These are phyloP conservation scores for Brachionus rotundiformis DNA, from an alignment of 1,140 invertebrate species.

Conservation along the genomic window DNA sequence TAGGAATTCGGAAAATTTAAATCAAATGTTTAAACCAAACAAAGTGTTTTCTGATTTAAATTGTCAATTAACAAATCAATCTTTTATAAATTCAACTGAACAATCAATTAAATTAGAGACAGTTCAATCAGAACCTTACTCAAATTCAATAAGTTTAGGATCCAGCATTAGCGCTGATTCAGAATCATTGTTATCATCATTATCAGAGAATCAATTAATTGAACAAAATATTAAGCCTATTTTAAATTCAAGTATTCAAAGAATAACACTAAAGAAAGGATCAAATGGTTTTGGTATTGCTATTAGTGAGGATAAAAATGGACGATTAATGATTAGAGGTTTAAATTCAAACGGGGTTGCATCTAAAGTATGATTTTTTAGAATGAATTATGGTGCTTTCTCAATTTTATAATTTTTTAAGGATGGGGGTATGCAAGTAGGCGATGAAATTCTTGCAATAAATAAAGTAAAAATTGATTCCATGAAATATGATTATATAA, in stretches of 20 bases:
- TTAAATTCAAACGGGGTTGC: slow-evolving; percentile 31
- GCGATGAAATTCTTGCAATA: slow-evolving; percentile 67
- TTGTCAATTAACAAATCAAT: background rate
- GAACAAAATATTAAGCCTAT: background rate
- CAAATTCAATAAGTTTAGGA: background rate
- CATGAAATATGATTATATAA: slow-evolving; percentile 48
- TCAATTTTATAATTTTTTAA: slow-evolving; percentile 53
- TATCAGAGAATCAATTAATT: background rate
- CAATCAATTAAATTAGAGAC: background rate
- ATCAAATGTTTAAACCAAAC: slow-evolving; percentile 28
- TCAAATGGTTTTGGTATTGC: slow-evolving; percentile 40
- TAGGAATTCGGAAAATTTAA: slow-evolving; percentile 1
- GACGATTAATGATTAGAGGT: background rate
- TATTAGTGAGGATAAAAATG: slow-evolving; percentile 34
- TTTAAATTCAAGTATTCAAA: background rate
- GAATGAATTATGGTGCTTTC: background rate
- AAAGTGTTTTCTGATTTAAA: background rate
- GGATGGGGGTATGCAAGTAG: slow-evolving; percentile 68
- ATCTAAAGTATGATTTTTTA: background rate
- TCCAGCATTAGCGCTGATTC: background rate
- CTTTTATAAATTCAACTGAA: background rate
- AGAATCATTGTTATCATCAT: background rate
- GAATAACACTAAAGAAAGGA: slow-evolving; percentile 11
- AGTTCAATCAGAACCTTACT: background rate
- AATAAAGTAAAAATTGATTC: slow-evolving; percentile 68